Base-by-base conservation (phyloP, 2,113 vertebrate genomes). In the Stegastes partitus region DNA sequence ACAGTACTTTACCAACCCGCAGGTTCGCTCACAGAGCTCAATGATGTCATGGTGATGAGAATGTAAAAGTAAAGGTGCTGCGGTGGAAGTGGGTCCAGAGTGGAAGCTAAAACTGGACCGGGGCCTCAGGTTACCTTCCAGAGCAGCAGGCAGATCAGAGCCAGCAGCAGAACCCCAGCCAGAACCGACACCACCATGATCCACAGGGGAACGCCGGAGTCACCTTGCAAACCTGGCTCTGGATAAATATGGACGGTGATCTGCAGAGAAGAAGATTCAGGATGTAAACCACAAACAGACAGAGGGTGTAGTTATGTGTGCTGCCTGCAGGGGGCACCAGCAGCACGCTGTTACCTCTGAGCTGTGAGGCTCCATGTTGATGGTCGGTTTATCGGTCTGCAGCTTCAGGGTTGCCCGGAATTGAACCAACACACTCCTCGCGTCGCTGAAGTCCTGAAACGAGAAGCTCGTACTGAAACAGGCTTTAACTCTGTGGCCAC, bases 121-220 rank as follows among this genome's bases (percentile, higher is more conserved):
- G 4, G n/a, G 4, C n/a, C 7, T 37, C 2, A 16, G 18, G 58
- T 85, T 90, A 98, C 98, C 97, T 97, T 97, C 96, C 96, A 97
- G 26, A 99, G 94, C 66, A 97, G 63, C 22, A 97, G 51, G 81
- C 96, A 94, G 78, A 99, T 96, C 19, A 96, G 22, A 1, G 94
- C 95, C 84, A 99, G 91, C 51, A 99, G 94, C 19, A 95, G 61
- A 25, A 97, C 86, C 50, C 98, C 98, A 0, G 94, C 94, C 0
- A 95, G 73, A 18, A 92, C 94, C 0, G 98, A 91, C 73, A 96
- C 91, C 21, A 96, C 87, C 6, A 98, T 88, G 77, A 97, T 77
- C 97, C 97, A 98, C 71, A 96, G 84, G 3, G 96, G 95, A 8
- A 95, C 90, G 69, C 94, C 84, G 0, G 94, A 76, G 0, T 88